phyloP scores from a whole-genome alignment of 2,888 invertebrate species.

The Brenthis daphne region DNA sequence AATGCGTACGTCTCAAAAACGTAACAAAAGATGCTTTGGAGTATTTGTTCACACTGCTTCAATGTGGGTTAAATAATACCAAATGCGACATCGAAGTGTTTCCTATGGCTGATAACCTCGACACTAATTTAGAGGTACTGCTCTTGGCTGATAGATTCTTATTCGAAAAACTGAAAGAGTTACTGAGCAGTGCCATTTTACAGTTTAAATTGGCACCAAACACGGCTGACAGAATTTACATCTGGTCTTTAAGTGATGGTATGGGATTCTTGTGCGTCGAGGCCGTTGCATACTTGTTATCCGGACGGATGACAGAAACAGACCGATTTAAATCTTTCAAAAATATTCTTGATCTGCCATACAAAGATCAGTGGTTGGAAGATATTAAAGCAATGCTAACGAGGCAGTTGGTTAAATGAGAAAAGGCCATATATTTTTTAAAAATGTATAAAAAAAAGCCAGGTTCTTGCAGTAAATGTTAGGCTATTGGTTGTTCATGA shows the following conservation, averaged over 20 bases:
- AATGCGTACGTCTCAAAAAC: slow-evolving; percentile 78
- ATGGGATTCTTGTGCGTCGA: slow-evolving; percentile 83
- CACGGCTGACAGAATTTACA: slow-evolving; percentile 81
- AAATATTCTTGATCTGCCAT: slow-evolving; percentile 75
- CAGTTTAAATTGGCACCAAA: slow-evolving; percentile 75
- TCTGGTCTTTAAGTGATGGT: slow-evolving; percentile 83
- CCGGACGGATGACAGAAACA: slow-evolving; percentile 72
- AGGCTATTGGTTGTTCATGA: slow-evolving; percentile 1
- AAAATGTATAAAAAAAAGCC: slow-evolving; percentile 16
- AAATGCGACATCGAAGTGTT: slow-evolving; percentile 64
- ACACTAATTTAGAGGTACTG: slow-evolving; percentile 79
- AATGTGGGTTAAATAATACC: slow-evolving; percentile 66
- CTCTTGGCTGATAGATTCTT: slow-evolving; percentile 82
- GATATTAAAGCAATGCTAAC: slow-evolving; percentile 77
- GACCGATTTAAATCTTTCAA: slow-evolving; percentile 73
- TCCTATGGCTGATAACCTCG: slow-evolving; percentile 66
- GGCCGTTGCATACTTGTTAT: slow-evolving; percentile 81
- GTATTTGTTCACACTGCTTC: slow-evolving; percentile 77
- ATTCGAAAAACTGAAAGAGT: slow-evolving; percentile 76
- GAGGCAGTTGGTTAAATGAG: slow-evolving; percentile 64
- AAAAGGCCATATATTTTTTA: slow-evolving; percentile 33
- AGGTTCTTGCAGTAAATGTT: slow-evolving; percentile 16
- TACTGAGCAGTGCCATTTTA: slow-evolving; percentile 78
- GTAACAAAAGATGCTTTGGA: slow-evolving; percentile 76
- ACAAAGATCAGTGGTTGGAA: slow-evolving; percentile 79